Conservation (phyloP, 2,888 invertebrate genomes). For the Aphodius granarius region DNA sequence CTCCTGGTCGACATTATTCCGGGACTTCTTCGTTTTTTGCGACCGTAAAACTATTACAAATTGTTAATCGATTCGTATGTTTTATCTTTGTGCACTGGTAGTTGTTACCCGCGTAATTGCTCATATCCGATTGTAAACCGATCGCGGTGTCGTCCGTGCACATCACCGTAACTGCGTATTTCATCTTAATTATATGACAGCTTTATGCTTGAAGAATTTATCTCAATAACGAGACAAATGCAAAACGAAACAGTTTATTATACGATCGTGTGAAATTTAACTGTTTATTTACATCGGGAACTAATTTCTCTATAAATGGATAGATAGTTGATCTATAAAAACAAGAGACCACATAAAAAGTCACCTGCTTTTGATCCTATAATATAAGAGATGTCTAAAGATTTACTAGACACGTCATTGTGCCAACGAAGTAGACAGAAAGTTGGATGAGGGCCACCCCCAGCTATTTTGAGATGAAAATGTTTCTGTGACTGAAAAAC, state of each 20-base stretch:
- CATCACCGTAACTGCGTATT: neutral
- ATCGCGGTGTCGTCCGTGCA: neutral
- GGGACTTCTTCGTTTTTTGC: neutral
- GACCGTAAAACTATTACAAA: neutral
- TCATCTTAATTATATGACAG: neutral
- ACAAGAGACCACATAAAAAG: neutral
- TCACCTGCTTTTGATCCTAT: no score
- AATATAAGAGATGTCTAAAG: no score
- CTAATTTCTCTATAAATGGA: neutral
- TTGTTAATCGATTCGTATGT: neutral
- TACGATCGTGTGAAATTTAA: neutral
- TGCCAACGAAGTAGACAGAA: no score
- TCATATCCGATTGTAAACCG: neutral
- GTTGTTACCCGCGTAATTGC: neutral
- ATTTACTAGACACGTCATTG: no score
- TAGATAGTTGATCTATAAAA: neutral
- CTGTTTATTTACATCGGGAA: neutral
- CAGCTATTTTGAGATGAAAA: no score
- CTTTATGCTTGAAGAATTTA: neutral
- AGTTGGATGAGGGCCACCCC: no score
- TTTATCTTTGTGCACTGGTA: neutral
- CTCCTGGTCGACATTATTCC: neutral
- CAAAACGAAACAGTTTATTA: neutral
- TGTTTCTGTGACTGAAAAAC: no score
- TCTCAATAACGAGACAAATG: neutral